Percentiles rank a stretch among this genome's conserved stretches.
phyloP scores from a whole-genome alignment of 2,888 invertebrate genomes.

The Cerastis leucographa region DNA sequence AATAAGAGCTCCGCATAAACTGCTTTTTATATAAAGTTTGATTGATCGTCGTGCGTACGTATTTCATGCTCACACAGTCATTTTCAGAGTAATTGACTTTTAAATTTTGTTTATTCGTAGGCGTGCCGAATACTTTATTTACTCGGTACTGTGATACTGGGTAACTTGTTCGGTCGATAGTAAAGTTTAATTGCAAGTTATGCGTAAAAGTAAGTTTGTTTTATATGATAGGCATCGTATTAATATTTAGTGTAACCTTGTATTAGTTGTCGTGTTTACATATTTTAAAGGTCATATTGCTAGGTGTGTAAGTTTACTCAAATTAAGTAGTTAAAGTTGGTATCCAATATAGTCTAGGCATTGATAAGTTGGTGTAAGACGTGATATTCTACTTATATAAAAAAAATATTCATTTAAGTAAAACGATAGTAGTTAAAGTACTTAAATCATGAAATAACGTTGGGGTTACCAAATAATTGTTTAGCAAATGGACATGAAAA shows the following conservation, averaged over 20 bases:
- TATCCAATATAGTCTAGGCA: neutral
- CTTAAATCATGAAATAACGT: no score
- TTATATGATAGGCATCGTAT: conserved; percentile 12
- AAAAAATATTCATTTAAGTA: neutral
- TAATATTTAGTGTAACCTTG: conserved; percentile 32
- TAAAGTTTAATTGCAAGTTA: conserved; percentile 20
- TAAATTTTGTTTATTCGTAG: conserved; percentile 27
- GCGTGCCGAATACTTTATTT: conserved; percentile 20
- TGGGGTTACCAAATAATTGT: no score
- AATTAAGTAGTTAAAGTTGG: neutral
- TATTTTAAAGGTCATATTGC: conserved; percentile 7
- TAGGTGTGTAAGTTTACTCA: neutral
- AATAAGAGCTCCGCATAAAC: no score
- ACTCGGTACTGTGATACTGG: neutral
- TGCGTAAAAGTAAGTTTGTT: conserved; percentile 1
- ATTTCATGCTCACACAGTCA: conserved; percentile 1
- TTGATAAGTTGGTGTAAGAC: neutral
- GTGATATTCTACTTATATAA: neutral
- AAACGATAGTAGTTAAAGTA: neutral
- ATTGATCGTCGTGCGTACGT: no score
- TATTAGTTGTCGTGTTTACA: neutral
- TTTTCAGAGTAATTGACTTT: conserved; percentile 41
- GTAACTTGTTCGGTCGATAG: neutral
- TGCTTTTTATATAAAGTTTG: no score
- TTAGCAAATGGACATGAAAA: no score